Conservation (phyloP, 1,140 invertebrate species). For the Pseudobourletiella spinata region DNA sequence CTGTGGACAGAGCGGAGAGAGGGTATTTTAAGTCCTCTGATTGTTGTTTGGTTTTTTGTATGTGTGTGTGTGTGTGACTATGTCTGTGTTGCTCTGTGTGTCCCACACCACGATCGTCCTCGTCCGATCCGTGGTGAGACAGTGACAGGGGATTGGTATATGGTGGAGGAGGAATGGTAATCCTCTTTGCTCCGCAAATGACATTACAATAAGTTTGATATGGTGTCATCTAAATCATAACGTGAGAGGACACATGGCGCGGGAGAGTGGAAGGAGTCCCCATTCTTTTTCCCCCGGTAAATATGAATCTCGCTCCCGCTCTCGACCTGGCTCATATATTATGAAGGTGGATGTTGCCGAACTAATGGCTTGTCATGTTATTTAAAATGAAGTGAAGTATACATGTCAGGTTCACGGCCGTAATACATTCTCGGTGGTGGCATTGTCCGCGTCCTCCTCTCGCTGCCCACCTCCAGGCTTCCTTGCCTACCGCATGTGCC, state of each 20-base stretch:
- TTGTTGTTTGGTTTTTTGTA: background rate
- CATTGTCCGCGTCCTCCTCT: background rate
- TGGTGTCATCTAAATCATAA: slow-evolving; percentile 4
- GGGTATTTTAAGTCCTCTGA: background rate
- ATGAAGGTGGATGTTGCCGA: background rate
- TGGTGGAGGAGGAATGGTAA: too few species aligned
- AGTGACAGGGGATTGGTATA: too few species aligned
- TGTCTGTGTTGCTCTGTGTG: background rate
- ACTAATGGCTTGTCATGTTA: background rate
- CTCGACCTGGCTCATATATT: too few species aligned
- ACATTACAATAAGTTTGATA: slow-evolving; percentile 4
- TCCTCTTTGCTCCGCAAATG: background rate
- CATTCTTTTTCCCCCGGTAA: too few species aligned
- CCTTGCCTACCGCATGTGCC: too few species aligned
- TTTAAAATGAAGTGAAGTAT: background rate
- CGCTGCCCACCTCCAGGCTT: too few species aligned
- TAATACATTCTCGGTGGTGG: background rate
- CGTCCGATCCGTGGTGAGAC: background rate
- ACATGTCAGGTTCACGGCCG: slow-evolving; percentile 1
- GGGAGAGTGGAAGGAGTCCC: too few species aligned
- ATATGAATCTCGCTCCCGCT: too few species aligned
- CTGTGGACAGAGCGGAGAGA: background rate
- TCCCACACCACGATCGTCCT: background rate
- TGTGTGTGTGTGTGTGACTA: background rate
- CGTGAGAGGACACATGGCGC: too few species aligned